These are phyloP conservation scores for Phyllostomus discolor DNA, from an alignment of 2,113 vertebrate species.

Conservation along the genomic window DNA sequence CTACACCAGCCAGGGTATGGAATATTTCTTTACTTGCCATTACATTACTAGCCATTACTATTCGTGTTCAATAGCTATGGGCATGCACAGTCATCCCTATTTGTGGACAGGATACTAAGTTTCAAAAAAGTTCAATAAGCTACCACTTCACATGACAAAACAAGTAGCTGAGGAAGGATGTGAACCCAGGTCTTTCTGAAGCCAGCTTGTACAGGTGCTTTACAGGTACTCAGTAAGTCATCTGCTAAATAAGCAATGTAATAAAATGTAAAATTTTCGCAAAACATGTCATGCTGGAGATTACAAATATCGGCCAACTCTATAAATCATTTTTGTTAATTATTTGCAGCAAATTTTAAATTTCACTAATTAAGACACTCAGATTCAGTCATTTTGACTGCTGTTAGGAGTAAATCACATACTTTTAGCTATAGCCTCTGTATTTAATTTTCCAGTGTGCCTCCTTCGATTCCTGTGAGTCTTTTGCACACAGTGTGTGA, in stretches of 20 bases:
- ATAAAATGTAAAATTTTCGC: slow-evolving; percentile 5
- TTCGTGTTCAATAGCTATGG: not conserved
- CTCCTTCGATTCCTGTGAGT: not conserved
- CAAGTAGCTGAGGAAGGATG: not conserved
- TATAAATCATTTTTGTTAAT: not conserved
- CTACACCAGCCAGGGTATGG: not conserved
- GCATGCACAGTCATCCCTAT: not conserved
- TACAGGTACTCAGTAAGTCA: not conserved
- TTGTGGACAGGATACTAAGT: not conserved
- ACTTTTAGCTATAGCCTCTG: not conserved
- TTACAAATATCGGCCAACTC: not conserved
- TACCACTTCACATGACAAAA: not conserved
- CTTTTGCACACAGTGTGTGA: not conserved
- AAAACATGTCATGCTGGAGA: not conserved
- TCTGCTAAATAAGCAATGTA: not conserved
- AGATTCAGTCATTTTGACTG: not conserved
- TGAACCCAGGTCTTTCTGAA: not conserved
- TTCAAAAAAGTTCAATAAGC: slow-evolving; percentile 4
- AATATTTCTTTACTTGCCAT: not conserved
- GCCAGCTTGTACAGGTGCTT: not conserved
- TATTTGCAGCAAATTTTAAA: slow-evolving; percentile 10
- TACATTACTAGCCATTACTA: not conserved
- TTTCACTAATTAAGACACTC: not conserved
- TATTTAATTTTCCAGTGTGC: not conserved
- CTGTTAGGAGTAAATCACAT: not conserved